Evolutionary conservation across 2,888 invertebrate species (phyloP).

Genomic region (Drosophila glabriapex): DNA sequence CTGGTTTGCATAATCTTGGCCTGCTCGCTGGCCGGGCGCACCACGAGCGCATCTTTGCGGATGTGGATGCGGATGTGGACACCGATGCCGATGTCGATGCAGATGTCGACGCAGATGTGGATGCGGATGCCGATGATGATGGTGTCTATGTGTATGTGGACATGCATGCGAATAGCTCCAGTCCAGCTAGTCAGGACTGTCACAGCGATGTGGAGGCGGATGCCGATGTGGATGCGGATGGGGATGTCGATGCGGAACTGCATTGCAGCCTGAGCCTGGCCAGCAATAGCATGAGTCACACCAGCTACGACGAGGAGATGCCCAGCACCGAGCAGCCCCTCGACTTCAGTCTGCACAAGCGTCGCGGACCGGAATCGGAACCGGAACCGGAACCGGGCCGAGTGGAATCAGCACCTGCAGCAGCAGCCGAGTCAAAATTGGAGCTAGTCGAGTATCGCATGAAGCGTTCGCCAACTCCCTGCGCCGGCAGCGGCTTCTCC

Average conservation of each 20-base stretch:
- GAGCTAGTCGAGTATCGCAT: conserved; percentile 13
- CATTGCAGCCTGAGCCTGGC: conserved; percentile 64
- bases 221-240: conserved; percentile 13
- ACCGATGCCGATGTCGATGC: conserved; percentile 32
- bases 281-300: conserved; percentile 50
- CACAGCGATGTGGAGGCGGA: conserved; percentile 79
- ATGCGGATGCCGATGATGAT: conserved; percentile 76
- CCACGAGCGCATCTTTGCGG: conserved; percentile 50
- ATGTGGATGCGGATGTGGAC: conserved; percentile 58
- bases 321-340: conserved; percentile 80
- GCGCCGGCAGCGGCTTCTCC: conserved; percentile 74
- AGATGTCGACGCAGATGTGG: conserved; percentile 73
- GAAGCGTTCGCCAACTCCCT: conserved; percentile 61
- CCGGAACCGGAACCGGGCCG: conserved; percentile 1
- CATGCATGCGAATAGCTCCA: conserved; percentile 74
- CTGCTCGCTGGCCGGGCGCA: conserved; percentile 67
- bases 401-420: neutral
- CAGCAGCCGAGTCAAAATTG: neutral
- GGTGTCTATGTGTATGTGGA: conserved; percentile 76
- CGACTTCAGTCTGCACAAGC: conserved; percentile 84
- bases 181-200: conserved; percentile 79
- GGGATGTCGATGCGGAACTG: conserved; percentile 63
- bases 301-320: conserved; percentile 55
- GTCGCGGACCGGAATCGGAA: conserved; percentile 37
- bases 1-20: conserved; percentile 57